Evolutionary conservation across 2,113 vertebrate species (phyloP).

Genomic region (Menidia beryllina): DNA sequence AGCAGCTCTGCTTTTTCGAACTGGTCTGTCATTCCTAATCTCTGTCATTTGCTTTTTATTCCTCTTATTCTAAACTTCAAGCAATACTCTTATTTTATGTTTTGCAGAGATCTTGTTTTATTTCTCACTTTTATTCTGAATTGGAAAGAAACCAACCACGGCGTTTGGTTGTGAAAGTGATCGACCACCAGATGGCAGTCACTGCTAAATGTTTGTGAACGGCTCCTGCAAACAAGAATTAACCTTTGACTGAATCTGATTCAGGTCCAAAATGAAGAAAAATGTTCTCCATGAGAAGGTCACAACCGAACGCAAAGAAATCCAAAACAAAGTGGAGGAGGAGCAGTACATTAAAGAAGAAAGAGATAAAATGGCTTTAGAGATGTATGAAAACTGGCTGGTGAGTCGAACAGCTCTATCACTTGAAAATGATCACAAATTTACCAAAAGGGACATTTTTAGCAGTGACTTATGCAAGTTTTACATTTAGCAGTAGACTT

Average conservation of each 20-base stretch:
- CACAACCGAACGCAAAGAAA: constrained; percentile 68
- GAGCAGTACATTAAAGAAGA: constrained; percentile 85
- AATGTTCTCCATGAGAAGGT: constrained; percentile 83
- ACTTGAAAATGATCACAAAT: no score
- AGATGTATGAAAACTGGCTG: constrained; percentile 92
- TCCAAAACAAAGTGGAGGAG: constrained; percentile 82
- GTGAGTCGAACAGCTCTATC: constrained; percentile 75
- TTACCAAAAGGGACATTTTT: no score
- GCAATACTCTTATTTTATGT: no score
- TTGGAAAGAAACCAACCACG: no score
- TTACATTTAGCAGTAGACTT: no score
- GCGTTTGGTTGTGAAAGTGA: neutral
- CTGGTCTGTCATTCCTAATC: constrained; percentile 91
- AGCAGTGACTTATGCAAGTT: no score
- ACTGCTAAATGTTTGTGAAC: neutral
- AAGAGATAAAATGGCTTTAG: constrained; percentile 86
- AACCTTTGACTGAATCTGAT: constrained; percentile 7
- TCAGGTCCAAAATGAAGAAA: constrained; percentile 89
- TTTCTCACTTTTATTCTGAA: no score
- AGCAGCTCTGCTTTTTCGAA: constrained; percentile 84
- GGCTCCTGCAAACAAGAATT: no score
- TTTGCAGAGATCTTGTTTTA: no score
- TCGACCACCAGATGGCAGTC: constrained; percentile 47
- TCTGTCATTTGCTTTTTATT: neutral
- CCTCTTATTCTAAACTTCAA: neutral